Evolutionary conservation across 2,888 invertebrate species (phyloP), one percentile per base, ranked within the genome.

Genomic region (Thecophora atra): DNA sequence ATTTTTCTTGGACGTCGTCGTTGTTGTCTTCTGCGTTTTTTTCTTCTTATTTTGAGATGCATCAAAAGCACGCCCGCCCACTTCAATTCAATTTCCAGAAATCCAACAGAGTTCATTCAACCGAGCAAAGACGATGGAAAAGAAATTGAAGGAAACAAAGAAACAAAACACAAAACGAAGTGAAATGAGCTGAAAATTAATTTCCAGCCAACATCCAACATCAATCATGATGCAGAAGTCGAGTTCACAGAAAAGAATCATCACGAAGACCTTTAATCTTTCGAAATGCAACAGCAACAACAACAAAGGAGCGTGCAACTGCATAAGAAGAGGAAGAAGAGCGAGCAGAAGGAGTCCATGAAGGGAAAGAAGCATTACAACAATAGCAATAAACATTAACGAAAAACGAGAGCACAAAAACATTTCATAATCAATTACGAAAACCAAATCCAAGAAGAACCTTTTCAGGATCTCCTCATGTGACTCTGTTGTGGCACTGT

Each of bases 201-300:
- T 42, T 30, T 72, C 6, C 62, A 54, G 44, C 30, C 65, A 65
- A 51, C 52, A 51, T 47, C 65, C 17, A 65, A 65, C 52, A 68
- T n/a, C 47, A 62, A 60, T 62, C 44, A 51, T 19, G 30, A 24
- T 37, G 37, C 6, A 47, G 47, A 37, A 37, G 37, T 37, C 11
- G 37, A 37, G 37, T 37, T 47, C 47, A 42, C 3, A 44, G 3
- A 28, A 56, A 24, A 58, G 47, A 11, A 62, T 60, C 66, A 62
- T 42, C 52, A 68, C 60, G 67, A 60, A 66, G 51, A 15, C 52
- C 47, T 47, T n/a, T n/a, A 15, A 56, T 44, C 72, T 37, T 30
- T 65, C 64, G 66, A 54, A 66, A 44, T 51, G 60, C 24, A 56
- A 26, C 44, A 69, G 58, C 42, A 74, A 67, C 70, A 71, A 67